Evolutionary conservation across 2,797 vertebrate species (phyloP), one percentile per base, ranked within the genome.

Genomic region (Hybognathus amarus): DNA sequence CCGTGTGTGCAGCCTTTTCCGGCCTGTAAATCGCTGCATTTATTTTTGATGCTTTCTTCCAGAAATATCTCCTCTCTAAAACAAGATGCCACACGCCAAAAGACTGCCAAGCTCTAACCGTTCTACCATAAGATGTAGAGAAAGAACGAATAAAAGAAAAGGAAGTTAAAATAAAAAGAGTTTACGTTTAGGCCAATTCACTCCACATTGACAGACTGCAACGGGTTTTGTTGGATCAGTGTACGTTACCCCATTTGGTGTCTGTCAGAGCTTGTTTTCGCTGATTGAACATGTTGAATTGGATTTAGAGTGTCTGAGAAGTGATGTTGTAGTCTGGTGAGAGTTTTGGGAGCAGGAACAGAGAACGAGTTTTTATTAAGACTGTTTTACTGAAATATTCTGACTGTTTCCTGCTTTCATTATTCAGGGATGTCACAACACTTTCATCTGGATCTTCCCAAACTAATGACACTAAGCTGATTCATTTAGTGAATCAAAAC

Each of bases 1-100:
- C 88, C 83, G n/a, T n/a, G n/a, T 77, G 87, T 80, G 18, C 59
- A 82, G 83, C 87, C 83, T 91, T 89, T 92, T 91, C 92, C 89
- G 87, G 86, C 86, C 89, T 89, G 90, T 92, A 92, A 92, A 93
- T n/a, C 83, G 87, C 87, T 83, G 83, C 89, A 87, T 94, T 93
- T 94, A 92, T 94, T 93, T 94, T 92, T 85, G 82, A 92, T 89
- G 87, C 89, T 91, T 78, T 90, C 92, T 90, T 93, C 90, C 83
- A 86, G 91, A 92, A 92, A 91, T 89, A 90, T 89, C 84, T 87
- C 79, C 79, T 85, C 89, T 87, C 82, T 89, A 83, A 89, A 92
- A 90, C 85, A 40, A 86, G 90, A 91, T 90, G 89, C 89, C 61
- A 92, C 89, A 89, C 88, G 89, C 85, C 82, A 79, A 87, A 85